Evolutionary conservation across 2,888 invertebrate genomes (phyloP).

Genomic region (Frankliniella fusca): DNA sequence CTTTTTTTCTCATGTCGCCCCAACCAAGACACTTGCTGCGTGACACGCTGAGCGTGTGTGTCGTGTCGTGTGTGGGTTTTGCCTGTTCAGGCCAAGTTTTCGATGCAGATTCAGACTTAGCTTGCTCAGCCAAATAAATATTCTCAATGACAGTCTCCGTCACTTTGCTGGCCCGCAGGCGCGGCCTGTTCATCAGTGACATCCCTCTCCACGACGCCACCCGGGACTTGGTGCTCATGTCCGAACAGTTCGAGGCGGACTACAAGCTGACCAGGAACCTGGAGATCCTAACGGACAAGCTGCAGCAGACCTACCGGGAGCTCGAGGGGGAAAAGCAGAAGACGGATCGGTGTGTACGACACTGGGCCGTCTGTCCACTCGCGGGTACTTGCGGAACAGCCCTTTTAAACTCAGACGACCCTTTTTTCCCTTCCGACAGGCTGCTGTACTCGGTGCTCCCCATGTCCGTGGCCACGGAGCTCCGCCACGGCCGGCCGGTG

Average conservation of each 20-base stretch:
- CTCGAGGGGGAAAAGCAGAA: slow-evolving; percentile 92
- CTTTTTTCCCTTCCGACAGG: slow-evolving; percentile 51
- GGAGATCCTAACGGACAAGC: slow-evolving; percentile 88
- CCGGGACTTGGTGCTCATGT: slow-evolving; percentile 88
- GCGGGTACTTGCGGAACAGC: background rate
- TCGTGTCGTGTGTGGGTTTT: too few species aligned
- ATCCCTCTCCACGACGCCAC: slow-evolving; percentile 95
- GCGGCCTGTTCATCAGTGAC: slow-evolving; percentile 88
- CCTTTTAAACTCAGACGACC: background rate
- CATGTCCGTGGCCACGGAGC: slow-evolving; percentile 89
- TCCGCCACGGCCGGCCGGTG: slow-evolving; percentile 86
- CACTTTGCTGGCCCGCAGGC: slow-evolving; percentile 52
- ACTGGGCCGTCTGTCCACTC: too few species aligned
- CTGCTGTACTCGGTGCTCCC: slow-evolving; percentile 91
- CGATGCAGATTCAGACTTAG: too few species aligned
- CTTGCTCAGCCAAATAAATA: too few species aligned
- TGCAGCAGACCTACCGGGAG: slow-evolving; percentile 90
- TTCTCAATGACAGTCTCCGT: background rate
- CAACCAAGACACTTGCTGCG: too few species aligned
- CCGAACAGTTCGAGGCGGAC: slow-evolving; percentile 95
- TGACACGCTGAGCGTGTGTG: too few species aligned
- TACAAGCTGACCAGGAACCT: slow-evolving; percentile 91
- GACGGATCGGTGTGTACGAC: slow-evolving; percentile 72
- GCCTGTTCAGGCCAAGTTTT: too few species aligned
- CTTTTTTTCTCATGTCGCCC: too few species aligned